Conservation (phyloP, 2,888 invertebrate genomes). For the Teleogryllus oceanicus region DNA sequence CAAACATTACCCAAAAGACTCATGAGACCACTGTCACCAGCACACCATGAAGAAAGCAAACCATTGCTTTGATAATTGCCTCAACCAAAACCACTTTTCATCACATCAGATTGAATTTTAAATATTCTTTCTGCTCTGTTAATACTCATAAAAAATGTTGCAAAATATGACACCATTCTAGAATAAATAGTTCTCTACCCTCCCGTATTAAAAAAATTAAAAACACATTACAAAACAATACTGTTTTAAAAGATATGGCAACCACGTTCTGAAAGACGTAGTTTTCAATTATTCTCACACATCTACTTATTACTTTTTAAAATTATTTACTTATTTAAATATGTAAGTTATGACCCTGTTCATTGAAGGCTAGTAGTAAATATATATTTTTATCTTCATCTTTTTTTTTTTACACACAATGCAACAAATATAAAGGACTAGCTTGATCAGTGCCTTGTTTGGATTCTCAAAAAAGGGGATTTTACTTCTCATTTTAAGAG, state of each 20-base stretch:
- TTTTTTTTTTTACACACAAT: conserved; percentile 25
- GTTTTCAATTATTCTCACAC: conserved; percentile 34
- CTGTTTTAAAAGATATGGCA: conserved; percentile 36
- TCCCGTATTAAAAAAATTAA: conserved; percentile 36
- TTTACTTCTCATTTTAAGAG: background rate
- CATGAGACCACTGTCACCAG: no score
- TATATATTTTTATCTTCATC: conserved; percentile 29
- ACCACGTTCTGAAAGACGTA: conserved; percentile 36
- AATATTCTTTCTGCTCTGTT: conserved; percentile 12
- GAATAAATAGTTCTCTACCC: conserved; percentile 34
- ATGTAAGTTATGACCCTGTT: conserved; percentile 39
- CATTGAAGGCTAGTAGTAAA: conserved; percentile 39
- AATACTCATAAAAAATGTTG: background rate
- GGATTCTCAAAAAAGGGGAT: conserved; percentile 18
- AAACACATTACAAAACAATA: conserved; percentile 38
- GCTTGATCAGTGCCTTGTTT: conserved; percentile 21
- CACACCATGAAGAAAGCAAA: background rate
- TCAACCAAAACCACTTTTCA: background rate
- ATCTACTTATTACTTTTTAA: conserved; percentile 36
- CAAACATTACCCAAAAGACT: no score
- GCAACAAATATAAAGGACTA: conserved; percentile 18
- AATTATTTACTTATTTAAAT: conserved; percentile 34
- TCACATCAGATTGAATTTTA: background rate
- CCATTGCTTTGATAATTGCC: background rate
- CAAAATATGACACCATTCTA: conserved; percentile 28